Evolutionary conservation across 2,113 vertebrate genomes (phyloP).

Genomic region (Alligator sinensis): DNA sequence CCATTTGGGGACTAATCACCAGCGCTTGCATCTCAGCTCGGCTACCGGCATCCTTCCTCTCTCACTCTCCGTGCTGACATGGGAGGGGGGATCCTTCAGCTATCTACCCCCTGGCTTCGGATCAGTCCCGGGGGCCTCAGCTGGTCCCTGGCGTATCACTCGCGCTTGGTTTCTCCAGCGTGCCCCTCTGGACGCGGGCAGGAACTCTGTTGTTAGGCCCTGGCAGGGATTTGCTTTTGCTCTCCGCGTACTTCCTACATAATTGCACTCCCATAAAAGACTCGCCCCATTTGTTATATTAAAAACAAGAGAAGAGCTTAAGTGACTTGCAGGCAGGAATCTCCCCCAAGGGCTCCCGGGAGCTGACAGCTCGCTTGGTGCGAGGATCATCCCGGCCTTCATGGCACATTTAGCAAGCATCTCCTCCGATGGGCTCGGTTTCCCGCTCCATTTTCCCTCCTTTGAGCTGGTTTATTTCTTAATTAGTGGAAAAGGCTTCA

Average conservation of each 20-base stretch:
- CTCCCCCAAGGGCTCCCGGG: background rate
- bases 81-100: too few species aligned
- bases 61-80: too few species aligned
- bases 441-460: background rate
- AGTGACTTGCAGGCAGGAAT: background rate
- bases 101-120: background rate
- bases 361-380: background rate
- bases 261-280: background rate
- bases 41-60: background rate
- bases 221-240: background rate
- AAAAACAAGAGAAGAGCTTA: background rate
- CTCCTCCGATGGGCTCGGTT: fast-evolving
- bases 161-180: background rate
- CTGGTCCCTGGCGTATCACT: background rate
- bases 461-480: background rate
- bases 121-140: background rate
- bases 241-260: background rate
- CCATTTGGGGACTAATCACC: background rate
- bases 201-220: background rate
- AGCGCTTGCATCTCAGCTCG: background rate
- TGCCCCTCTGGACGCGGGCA: background rate
- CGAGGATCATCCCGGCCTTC: background rate
- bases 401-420: background rate
- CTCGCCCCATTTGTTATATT: background rate
- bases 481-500: background rate